Evolutionary conservation across 2,888 invertebrate species (phyloP).

Genomic region (Campoplex nolae): DNA sequence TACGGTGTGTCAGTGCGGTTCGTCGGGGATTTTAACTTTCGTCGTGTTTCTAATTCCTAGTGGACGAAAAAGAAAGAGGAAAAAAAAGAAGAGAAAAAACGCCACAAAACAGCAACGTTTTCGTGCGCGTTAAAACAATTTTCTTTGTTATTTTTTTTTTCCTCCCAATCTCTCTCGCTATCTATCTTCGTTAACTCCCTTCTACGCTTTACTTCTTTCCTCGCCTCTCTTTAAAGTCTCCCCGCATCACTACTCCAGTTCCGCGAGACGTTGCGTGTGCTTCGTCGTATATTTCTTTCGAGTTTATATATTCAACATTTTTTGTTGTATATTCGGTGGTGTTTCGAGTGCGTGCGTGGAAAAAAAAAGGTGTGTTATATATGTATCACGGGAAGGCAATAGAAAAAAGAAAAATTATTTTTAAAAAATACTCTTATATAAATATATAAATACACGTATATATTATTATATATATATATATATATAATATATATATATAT

Average conservation of each 20-base stretch:
- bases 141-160: constrained; percentile 46
- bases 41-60: not conserved
- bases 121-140: constrained; percentile 42
- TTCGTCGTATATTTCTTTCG: constrained; percentile 13
- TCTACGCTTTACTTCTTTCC: constrained; percentile 1
- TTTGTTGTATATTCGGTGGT: constrained; percentile 9
- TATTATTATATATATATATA: constrained; percentile 3
- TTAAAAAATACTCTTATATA: constrained; percentile 19
- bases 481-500: constrained; percentile 24
- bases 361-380: constrained; percentile 37
- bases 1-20: constrained; percentile 21
- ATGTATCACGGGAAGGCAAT: constrained; percentile 23
- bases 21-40: constrained; percentile 1
- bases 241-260: constrained; percentile 22
- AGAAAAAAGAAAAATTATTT: constrained; percentile 44
- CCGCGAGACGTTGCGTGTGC: constrained; percentile 56
- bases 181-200: not conserved
- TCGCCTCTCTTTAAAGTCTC: constrained; percentile 16
- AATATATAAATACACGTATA: constrained; percentile 28
- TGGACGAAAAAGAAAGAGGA: not conserved
- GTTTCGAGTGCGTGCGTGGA: constrained; percentile 53
- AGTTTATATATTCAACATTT: constrained; percentile 28
- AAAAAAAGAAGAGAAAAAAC: constrained; percentile 19
- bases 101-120: constrained; percentile 13
- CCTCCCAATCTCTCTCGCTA: constrained; percentile 13